Percentiles rank a stretch among this genome's conserved stretches.
Conservation (phyloP, 2,113 vertebrate species). For the Caracal caracal region DNA sequence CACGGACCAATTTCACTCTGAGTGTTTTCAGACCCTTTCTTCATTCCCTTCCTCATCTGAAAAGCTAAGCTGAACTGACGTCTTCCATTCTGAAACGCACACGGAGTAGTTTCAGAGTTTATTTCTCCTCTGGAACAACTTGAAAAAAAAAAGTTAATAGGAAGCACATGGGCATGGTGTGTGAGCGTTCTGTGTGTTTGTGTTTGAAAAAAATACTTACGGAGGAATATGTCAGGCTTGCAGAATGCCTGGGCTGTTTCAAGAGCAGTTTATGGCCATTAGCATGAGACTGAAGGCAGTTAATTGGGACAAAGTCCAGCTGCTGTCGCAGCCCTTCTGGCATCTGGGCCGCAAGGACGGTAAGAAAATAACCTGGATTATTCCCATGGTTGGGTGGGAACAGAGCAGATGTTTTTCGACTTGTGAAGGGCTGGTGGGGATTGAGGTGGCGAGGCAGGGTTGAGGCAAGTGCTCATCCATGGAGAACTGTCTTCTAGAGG, state of each 20-base stretch:
- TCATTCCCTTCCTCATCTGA: background rate
- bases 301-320: slow-evolving; percentile 60
- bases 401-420: background rate
- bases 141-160: slow-evolving; percentile 56
- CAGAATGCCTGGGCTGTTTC: slow-evolving; percentile 56
- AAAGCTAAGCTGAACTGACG: background rate
- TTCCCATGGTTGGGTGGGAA: background rate
- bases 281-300: slow-evolving; percentile 20
- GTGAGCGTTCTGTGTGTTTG: slow-evolving; percentile 43
- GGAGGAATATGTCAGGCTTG: slow-evolving; percentile 36
- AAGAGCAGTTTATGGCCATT: slow-evolving; percentile 56
- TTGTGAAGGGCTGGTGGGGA: background rate
- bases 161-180: slow-evolving; percentile 62
- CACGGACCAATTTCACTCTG: background rate
- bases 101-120: background rate
- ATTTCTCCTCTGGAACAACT: slow-evolving; percentile 70
- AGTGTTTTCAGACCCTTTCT: background rate
- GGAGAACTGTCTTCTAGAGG: background rate
- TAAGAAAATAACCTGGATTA: background rate
- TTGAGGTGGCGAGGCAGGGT: background rate
- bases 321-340: slow-evolving; percentile 5
- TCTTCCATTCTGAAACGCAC: background rate
- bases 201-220: slow-evolving; percentile 44
- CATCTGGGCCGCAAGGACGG: background rate
- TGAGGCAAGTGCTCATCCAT: background rate